These are phyloP conservation scores for Thera britannica DNA, from an alignment of 2,888 invertebrate genomes.

Conservation along the genomic window DNA sequence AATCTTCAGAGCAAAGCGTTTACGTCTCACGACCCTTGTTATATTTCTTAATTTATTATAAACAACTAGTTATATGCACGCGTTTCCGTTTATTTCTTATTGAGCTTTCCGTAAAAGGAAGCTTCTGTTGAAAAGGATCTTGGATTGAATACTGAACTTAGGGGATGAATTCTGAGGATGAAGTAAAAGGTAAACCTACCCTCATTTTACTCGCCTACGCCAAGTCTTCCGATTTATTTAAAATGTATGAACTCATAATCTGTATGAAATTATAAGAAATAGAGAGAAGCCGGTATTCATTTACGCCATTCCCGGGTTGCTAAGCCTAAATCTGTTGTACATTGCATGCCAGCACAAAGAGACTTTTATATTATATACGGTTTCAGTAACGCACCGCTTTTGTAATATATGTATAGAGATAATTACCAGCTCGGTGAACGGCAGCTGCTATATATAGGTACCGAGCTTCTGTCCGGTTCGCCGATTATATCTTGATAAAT, in stretches of 20 bases:
- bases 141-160: background rate
- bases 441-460: background rate
- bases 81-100: background rate
- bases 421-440: conserved; percentile 5
- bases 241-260: no score
- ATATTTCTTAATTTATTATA: background rate
- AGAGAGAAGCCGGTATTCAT: no score
- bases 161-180: background rate
- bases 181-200: no score
- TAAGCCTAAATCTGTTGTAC: no score
- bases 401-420: background rate
- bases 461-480: conserved; percentile 25
- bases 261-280: no score
- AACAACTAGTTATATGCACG: background rate
- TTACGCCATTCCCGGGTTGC: no score
- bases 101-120: background rate
- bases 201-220: no score
- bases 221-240: no score
- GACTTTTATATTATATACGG: no score
- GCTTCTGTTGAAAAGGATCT: background rate
- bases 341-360: no score
- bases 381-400: background rate
- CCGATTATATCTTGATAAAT: conserved; percentile 55
- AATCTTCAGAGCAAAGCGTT: background rate
- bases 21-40: background rate